Conservation (phyloP, 1,140 invertebrate genomes). For the Melipona quadrifasciata region DNA sequence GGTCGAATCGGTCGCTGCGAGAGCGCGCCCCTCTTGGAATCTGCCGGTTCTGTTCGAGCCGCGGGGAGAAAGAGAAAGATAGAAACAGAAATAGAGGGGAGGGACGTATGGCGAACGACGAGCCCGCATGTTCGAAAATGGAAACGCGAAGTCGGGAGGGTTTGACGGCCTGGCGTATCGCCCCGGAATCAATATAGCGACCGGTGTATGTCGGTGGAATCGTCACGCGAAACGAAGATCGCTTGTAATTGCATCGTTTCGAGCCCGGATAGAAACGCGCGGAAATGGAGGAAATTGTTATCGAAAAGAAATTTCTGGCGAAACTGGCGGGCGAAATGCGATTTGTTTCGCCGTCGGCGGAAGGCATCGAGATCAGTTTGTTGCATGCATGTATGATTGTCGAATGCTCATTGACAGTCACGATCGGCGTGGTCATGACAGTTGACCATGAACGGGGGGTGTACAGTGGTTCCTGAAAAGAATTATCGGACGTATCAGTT, state of each 20-base stretch:
- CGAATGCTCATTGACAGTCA: slow-evolving; percentile 5
- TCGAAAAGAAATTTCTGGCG: slow-evolving; percentile 16
- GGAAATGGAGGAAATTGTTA: slow-evolving; percentile 33
- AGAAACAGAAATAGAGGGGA: background rate
- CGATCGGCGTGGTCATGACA: background rate
- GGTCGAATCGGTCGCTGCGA: background rate
- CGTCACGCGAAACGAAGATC: slow-evolving; percentile 45
- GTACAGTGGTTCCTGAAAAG: too few species aligned
- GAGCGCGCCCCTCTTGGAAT: background rate
- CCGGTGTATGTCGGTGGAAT: slow-evolving; percentile 16
- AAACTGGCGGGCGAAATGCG: background rate
- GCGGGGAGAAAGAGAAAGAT: background rate
- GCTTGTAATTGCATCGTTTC: slow-evolving; percentile 46
- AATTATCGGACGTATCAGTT: too few species aligned
- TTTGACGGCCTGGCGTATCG: background rate
- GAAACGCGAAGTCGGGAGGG: background rate
- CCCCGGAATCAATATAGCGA: slow-evolving; percentile 25
- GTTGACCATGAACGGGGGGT: too few species aligned
- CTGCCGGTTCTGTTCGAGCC: background rate
- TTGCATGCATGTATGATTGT: background rate
- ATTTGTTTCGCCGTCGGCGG: background rate
- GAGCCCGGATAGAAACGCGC: background rate
- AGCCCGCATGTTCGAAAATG: background rate
- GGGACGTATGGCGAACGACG: background rate
- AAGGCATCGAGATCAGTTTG: background rate